Conservation (phyloP, 2,888 invertebrate genomes). For the Cosmorhoe ocellata region DNA sequence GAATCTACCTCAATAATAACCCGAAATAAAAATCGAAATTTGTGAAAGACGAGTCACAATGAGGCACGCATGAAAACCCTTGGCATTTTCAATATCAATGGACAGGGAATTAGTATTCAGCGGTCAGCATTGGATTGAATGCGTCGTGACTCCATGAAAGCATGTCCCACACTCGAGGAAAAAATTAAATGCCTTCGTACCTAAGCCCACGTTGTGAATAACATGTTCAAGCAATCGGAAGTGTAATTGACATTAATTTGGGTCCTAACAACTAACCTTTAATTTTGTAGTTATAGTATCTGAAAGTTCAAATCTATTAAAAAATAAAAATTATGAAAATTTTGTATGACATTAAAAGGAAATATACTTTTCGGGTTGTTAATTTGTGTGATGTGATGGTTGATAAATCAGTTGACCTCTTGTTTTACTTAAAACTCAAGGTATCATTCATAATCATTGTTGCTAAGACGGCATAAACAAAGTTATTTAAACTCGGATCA, state of each 20-base stretch:
- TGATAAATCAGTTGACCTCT: too few relatives aligned
- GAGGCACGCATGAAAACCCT: conserved; percentile 3
- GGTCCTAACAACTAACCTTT: too few relatives aligned
- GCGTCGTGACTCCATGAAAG: conserved; percentile 47
- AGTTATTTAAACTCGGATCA: too few relatives aligned
- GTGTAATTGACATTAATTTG: background rate
- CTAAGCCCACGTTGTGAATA: conserved; percentile 40
- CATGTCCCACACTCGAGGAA: conserved; percentile 42
- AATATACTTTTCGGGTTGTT: too few relatives aligned
- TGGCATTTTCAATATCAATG: conserved; percentile 30
- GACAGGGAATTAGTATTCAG: conserved; percentile 61
- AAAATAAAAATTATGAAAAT: too few relatives aligned
- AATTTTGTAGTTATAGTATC: too few relatives aligned
- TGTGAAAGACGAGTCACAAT: background rate
- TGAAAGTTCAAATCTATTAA: too few relatives aligned
- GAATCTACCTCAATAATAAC: background rate
- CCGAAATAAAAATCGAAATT: conserved; percentile 1
- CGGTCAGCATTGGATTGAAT: conserved; percentile 54
- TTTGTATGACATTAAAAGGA: too few relatives aligned
- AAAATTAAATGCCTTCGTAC: conserved; percentile 68
- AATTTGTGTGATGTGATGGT: too few relatives aligned
- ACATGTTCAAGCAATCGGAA: background rate
- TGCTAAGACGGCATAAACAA: too few relatives aligned
- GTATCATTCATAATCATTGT: too few relatives aligned
- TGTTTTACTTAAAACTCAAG: too few relatives aligned